A percentile compares a stretch with the other conserved stretches of the same genome.
Evolutionary conservation across 2,797 vertebrate genomes (phyloP).

Genomic region (Urosaurus nigricauda): DNA sequence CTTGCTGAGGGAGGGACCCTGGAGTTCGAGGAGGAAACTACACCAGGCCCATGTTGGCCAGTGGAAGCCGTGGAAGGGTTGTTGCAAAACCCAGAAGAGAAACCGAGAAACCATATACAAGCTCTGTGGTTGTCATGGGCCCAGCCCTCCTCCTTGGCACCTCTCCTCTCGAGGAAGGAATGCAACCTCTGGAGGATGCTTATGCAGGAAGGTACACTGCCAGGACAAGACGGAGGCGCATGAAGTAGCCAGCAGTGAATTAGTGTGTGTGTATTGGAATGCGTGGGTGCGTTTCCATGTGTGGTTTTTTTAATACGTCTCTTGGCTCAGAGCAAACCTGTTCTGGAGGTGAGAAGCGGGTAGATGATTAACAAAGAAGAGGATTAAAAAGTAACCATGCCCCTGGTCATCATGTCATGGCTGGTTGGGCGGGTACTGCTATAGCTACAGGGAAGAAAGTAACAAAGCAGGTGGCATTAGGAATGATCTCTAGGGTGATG

Average conservation of each 20-base stretch:
- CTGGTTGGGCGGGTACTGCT: background rate
- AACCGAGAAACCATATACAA: background rate
- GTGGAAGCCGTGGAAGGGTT: background rate
- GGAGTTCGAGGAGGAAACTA: background rate
- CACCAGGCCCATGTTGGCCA: background rate
- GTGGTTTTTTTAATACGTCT: background rate
- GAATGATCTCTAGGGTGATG: background rate
- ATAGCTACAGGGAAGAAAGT: background rate
- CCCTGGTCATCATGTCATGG: background rate
- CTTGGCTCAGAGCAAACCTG: background rate
- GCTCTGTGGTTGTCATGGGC: background rate
- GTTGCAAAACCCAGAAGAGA: background rate
- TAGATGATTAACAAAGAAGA: conserved; percentile 21
- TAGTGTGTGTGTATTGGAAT: background rate
- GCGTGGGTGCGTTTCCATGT: background rate
- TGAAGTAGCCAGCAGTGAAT: background rate
- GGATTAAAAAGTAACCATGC: background rate
- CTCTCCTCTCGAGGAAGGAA: background rate
- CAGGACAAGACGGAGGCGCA: background rate
- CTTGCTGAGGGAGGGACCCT: background rate
- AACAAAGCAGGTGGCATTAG: background rate
- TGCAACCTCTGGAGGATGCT: background rate
- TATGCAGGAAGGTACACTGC: background rate
- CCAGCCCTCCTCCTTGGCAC: background rate
- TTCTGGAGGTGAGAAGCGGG: background rate